Evolutionary conservation across 2,113 vertebrate genomes (phyloP).

Genomic region (Emberiza fucata): DNA sequence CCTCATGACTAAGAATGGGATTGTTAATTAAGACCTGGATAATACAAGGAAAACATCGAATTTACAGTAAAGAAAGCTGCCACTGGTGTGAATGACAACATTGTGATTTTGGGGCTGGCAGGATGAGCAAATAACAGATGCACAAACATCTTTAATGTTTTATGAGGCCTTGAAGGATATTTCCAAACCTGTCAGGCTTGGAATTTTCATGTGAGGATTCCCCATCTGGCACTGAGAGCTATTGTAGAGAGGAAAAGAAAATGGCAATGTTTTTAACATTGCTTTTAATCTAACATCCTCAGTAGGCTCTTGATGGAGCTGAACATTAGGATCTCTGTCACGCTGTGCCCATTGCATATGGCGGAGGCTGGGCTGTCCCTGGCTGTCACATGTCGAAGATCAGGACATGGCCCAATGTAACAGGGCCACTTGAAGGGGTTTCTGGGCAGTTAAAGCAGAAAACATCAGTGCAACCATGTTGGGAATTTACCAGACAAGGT

Average conservation of each 20-base stretch:
- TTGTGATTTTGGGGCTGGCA: neutral
- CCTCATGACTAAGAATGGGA: neutral
- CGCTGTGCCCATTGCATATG: neutral
- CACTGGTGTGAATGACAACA: neutral
- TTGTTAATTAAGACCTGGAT: neutral
- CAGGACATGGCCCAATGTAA: neutral
- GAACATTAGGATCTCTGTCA: neutral
- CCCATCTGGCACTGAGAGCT: slow-evolving; percentile 10
- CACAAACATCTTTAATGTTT: slow-evolving; percentile 42
- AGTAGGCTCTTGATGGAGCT: neutral
- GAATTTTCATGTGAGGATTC: slow-evolving; percentile 3
- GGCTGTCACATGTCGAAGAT: neutral
- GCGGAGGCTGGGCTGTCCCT: neutral
- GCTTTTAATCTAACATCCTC: neutral
- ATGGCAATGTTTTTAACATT: neutral
- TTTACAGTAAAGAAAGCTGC: neutral
- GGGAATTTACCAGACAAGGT: neutral
- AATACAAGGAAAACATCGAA: neutral
- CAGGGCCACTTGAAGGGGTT: neutral
- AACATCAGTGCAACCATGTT: neutral
- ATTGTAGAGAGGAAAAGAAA: neutral
- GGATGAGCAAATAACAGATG: slow-evolving; percentile 35
- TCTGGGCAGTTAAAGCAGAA: neutral
- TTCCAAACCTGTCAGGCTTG: slow-evolving; percentile 36
- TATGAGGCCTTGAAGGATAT: slow-evolving; percentile 28